Conservation (phyloP, 2,113 vertebrate genomes). For the Furnarius figulus region DNA sequence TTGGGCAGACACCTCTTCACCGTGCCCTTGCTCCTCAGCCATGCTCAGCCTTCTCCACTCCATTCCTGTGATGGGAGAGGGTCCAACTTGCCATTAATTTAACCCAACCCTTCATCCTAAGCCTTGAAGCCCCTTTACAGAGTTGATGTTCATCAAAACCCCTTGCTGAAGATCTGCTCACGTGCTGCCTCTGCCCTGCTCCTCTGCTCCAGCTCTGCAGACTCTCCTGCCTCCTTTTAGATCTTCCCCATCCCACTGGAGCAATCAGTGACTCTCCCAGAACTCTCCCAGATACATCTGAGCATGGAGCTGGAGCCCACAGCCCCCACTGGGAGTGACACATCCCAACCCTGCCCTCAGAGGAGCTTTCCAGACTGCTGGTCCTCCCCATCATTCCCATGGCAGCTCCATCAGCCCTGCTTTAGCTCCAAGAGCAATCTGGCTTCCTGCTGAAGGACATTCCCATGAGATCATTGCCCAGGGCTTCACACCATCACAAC, state of each 20-base stretch:
- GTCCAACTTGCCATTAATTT: rapidly evolving
- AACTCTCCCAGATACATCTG: background rate
- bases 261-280: background rate
- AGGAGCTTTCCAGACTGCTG: background rate
- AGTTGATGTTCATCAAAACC: background rate
- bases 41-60: background rate
- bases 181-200: background rate
- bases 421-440: background rate
- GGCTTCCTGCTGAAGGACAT: background rate
- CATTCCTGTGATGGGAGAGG: background rate
- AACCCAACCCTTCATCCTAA: background rate
- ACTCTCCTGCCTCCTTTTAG: background rate
- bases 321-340: background rate
- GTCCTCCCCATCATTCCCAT: background rate
- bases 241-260: background rate
- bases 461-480: background rate
- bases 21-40: background rate
- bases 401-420: background rate
- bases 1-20: background rate
- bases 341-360: background rate
- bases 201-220: background rate
- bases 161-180: background rate
- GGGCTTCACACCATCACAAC: background rate
- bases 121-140: background rate
- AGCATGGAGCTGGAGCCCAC: background rate